Conservation (phyloP, 2,888 invertebrate species). For the Temnothorax ravouxi region DNA sequence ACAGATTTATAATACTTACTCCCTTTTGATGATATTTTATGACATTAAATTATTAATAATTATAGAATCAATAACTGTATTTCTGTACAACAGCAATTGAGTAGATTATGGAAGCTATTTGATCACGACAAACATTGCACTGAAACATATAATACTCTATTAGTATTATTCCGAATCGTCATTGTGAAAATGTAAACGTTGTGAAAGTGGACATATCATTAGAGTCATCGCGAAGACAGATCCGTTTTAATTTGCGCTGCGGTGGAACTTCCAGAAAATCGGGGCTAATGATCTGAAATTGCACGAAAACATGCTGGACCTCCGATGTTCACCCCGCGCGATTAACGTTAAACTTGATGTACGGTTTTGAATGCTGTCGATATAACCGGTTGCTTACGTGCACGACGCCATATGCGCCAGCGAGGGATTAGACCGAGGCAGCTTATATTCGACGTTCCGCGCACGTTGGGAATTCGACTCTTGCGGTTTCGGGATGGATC, state of each 20-base stretch:
- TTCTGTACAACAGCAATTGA: background rate
- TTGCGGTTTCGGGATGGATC: constrained; percentile 33
- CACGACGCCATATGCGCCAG: background rate
- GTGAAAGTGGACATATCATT: background rate
- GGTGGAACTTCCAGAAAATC: constrained; percentile 19
- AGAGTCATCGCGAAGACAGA: constrained; percentile 2
- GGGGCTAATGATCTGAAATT: constrained; percentile 33
- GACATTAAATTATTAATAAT: background rate
- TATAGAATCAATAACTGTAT: background rate
- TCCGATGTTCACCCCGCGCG: constrained; percentile 2
- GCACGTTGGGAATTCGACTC: constrained; percentile 46
- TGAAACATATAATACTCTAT: background rate
- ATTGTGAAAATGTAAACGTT: background rate
- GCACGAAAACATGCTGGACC: background rate
- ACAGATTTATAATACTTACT: background rate
- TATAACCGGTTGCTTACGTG: constrained; percentile 44
- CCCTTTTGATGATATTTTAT: background rate
- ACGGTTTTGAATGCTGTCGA: constrained; percentile 21
- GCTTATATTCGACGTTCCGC: constrained; percentile 25
- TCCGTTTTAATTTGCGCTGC: background rate
- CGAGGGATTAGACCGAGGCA: constrained; percentile 30
- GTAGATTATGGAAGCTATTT: background rate
- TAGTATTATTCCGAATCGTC: background rate
- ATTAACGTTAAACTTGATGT: constrained; percentile 32
- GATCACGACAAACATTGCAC: background rate